phyloP scores from a whole-genome alignment of 2,888 invertebrate genomes.

The Colletes collaris region DNA sequence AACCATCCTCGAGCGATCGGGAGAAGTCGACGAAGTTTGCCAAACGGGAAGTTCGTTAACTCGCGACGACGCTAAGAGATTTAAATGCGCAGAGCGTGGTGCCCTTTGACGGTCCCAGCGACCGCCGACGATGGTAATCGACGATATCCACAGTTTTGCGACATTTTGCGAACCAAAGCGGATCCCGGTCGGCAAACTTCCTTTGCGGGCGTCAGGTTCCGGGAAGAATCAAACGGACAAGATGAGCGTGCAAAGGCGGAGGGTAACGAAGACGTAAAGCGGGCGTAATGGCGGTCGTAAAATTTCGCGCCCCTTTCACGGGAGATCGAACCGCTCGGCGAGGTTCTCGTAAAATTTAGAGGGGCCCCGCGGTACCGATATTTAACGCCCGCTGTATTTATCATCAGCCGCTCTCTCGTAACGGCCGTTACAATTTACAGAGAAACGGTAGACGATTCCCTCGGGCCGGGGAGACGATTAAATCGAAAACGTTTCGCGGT shows the following conservation, averaged over 20 bases:
- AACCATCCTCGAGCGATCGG: conserved; percentile 26
- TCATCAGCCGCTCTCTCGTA: neutral
- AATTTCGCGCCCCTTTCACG: conserved; percentile 9
- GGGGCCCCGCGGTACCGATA: conserved; percentile 7
- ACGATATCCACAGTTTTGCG: conserved; percentile 22
- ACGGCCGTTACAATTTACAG: conserved; percentile 1
- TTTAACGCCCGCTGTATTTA: conserved; percentile 29
- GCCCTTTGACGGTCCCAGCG: conserved; percentile 22
- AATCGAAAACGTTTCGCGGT: conserved; percentile 44
- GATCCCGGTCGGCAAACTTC: neutral
- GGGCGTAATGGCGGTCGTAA: neutral
- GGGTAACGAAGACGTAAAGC: neutral
- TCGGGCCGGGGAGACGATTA: conserved; percentile 21
- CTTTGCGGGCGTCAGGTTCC: no score
- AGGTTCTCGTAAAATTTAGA: conserved; percentile 33
- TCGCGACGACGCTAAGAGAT: conserved; percentile 52
- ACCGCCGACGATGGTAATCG: conserved; percentile 20
- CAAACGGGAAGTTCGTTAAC: conserved; percentile 44
- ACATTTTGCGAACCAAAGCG: neutral
- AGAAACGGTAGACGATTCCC: conserved; percentile 5
- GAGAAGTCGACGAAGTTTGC: conserved; percentile 34
- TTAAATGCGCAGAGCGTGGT: conserved; percentile 35
- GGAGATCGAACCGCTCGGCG: conserved; percentile 13
- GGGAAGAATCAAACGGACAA: no score
- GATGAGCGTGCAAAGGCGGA: neutral